Base-by-base conservation (phyloP, 2,888 invertebrate species). In the Plutella xylostella region DNA sequence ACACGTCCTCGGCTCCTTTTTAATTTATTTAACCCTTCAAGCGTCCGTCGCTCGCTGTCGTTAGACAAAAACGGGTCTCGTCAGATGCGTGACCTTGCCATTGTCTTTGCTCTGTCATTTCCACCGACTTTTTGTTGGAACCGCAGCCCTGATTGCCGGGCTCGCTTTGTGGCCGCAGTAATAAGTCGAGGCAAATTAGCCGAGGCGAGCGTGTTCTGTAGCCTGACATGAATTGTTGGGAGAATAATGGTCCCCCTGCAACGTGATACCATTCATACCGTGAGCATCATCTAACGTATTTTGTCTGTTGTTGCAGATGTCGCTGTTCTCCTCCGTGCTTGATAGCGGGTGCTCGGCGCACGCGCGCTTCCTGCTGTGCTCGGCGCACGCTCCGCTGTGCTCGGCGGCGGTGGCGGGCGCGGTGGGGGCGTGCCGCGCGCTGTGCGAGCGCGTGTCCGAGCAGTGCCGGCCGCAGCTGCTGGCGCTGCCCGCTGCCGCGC, bases 381-480 rank as follows among this genome's bases (percentile, higher is more conserved):
- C 95, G 14, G 91, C 96, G 43, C 93, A 93, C 72, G 92, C 93
- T 9, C 96, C 96, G 30, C 91, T 97, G 70, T 97, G 96, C 75
- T 93, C 94, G 22, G 92, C 92, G 62, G 91, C 94, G 70, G 92
- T 93, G 51, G 89, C 91, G 20, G 91, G 91, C 57, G 91, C 93
- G 33, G 93, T 96, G 50, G 92, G 92, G 48, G 92, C 94, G 9
- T 96, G 96, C 75, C 87, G 92, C 49, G 90, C 92, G 19, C 90
- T 96, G 54, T 96, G 96, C 73, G 90, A 93, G 62, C 88, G 90
- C 57, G 92, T 92, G 5, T 86, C 86, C 52, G 79, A 74, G 3
- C 92, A 92, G 61, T 94, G 94, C 72, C 80, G 86, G 52, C 89
- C 89, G 0, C 88, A 91, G 20, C 77, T 95, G 48, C 74, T 90